Percentiles rank a stretch among this genome's conserved stretches.
Evolutionary conservation across 1,140 invertebrate genomes (phyloP).

Genomic region (Pemphigus obesinymphae): DNA sequence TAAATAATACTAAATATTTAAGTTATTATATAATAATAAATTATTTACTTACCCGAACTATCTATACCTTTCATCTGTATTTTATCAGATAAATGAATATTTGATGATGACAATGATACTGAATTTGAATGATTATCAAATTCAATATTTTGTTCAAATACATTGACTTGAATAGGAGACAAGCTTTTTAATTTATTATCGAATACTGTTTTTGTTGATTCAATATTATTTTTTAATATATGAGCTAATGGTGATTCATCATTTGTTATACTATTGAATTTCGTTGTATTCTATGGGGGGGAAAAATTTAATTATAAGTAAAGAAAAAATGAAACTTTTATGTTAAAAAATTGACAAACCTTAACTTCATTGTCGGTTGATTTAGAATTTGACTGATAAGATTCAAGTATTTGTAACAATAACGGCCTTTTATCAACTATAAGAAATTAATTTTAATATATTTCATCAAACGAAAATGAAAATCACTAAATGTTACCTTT

Average conservation of each 20-base stretch:
- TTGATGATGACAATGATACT: neutral
- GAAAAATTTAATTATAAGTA: neutral
- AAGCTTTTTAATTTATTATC: neutral
- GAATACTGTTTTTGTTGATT: neutral
- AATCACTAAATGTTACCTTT: neutral
- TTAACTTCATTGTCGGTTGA: neutral
- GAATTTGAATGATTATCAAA: neutral
- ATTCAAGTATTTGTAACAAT: slow-evolving; percentile 28
- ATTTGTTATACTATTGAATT: neutral
- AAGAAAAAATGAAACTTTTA: neutral
- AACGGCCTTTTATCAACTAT: slow-evolving; percentile 5
- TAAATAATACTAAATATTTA: no score
- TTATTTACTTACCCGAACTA: neutral
- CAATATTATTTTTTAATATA: neutral
- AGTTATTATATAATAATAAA: neutral
- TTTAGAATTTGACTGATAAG: neutral
- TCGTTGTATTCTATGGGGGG: neutral
- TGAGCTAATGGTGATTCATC: neutral
- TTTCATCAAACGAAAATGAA: neutral
- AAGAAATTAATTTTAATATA: neutral
- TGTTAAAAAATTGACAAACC: neutral
- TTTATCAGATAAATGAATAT: neutral
- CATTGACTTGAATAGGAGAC: neutral
- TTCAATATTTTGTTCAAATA: neutral
- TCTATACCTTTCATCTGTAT: neutral